Evolutionary conservation across 2,888 invertebrate species (phyloP).

Genomic region (Microctonus aethiopoides): DNA sequence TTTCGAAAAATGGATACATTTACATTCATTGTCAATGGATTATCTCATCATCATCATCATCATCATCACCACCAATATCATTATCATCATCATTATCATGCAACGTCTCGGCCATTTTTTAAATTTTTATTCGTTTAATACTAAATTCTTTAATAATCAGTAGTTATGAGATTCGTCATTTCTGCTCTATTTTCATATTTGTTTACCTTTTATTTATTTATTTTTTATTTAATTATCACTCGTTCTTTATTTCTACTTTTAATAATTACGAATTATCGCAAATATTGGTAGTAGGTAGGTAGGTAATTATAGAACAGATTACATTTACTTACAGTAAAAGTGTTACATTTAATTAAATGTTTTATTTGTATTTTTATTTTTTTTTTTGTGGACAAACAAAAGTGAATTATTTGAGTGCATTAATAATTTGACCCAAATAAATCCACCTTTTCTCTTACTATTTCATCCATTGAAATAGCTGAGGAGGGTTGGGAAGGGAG

Average conservation of each 20-base stretch:
- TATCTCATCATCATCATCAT: slow-evolving; percentile 50
- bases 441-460: slow-evolving; percentile 32
- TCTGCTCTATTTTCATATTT: slow-evolving; percentile 16
- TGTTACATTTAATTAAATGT: slow-evolving; percentile 64
- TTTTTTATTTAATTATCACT: slow-evolving; percentile 30
- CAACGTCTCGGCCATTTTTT: neutral
- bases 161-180: slow-evolving; percentile 40
- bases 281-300: slow-evolving; percentile 49
- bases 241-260: slow-evolving; percentile 32
- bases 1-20: slow-evolving; percentile 68
- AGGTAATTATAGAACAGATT: slow-evolving; percentile 62
- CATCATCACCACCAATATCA: slow-evolving; percentile 36
- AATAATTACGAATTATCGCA: slow-evolving; percentile 60
- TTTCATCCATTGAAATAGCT: slow-evolving; percentile 50
- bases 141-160: slow-evolving; percentile 31
- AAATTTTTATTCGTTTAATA: slow-evolving; percentile 29
- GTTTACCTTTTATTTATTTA: slow-evolving; percentile 34
- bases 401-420: slow-evolving; percentile 19
- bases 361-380: slow-evolving; percentile 29
- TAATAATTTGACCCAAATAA: slow-evolving; percentile 25
- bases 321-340: slow-evolving; percentile 59
- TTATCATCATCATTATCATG: neutral
- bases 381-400: slow-evolving; percentile 29
- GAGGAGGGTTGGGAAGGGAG: slow-evolving; percentile 31
- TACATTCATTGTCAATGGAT: slow-evolving; percentile 68